Conservation (phyloP, 2,797 vertebrate genomes). For the Clarias laeviceps region DNA sequence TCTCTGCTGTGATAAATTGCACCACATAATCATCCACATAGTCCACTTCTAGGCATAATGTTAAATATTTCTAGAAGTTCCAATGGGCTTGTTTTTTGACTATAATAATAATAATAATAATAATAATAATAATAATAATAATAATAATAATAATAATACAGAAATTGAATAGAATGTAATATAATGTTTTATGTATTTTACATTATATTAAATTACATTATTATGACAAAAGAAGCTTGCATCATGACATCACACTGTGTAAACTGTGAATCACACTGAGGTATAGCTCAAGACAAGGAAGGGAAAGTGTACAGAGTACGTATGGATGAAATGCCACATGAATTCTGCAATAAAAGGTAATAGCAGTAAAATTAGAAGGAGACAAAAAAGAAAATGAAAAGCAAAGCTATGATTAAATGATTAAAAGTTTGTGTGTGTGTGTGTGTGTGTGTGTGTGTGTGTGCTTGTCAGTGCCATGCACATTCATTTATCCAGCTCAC, state of each 20-base stretch:
- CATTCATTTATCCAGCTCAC: constrained; percentile 91
- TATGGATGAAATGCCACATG: not conserved
- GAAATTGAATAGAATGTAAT: not conserved
- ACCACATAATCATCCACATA: not conserved
- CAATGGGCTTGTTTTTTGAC: not conserved
- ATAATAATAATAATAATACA: constrained; percentile 25
- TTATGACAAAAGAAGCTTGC: not conserved
- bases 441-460: constrained; percentile 91
- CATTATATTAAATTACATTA: too few species aligned
- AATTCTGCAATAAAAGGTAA: constrained; percentile 92
- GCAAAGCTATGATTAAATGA: constrained; percentile 99
- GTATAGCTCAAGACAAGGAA: not conserved
- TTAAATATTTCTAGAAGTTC: not conserved
- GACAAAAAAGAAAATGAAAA: constrained; percentile 88
- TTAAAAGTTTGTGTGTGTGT: constrained; percentile 97
- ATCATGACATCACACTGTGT: not conserved
- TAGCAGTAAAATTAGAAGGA: constrained; percentile 91
- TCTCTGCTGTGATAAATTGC: constrained; percentile 8
- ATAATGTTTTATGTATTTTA: not conserved
- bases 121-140: not conserved
- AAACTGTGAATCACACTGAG: not conserved
- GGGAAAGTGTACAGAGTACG: too few species aligned
- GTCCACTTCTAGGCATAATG: not conserved
- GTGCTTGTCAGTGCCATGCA: constrained; percentile 98
- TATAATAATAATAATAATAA: not conserved